Evolutionary conservation across 2,888 invertebrate species (phyloP).

Genomic region (Ephialtes manifestator): DNA sequence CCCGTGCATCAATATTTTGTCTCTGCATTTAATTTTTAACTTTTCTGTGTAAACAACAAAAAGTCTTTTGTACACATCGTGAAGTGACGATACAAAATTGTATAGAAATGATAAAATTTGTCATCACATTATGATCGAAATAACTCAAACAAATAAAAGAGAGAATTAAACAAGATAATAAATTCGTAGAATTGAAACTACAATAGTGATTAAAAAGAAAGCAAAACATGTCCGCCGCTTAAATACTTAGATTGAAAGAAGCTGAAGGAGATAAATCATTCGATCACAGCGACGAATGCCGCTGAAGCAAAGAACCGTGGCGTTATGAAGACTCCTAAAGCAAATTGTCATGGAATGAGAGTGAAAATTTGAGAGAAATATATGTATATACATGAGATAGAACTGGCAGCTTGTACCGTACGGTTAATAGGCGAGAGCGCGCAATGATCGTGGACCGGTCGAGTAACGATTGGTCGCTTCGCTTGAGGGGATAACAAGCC

Average conservation of each 20-base stretch:
- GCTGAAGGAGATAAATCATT: not conserved
- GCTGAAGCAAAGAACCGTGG: constrained; percentile 2
- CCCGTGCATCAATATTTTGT: not conserved
- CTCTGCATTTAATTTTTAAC: too few species aligned
- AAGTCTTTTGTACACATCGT: too few species aligned
- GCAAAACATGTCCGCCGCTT: not conserved
- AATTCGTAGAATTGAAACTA: not conserved
- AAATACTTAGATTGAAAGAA: not conserved
- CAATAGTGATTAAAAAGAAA: not conserved
- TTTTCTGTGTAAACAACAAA: too few species aligned
- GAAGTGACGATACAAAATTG: too few species aligned
- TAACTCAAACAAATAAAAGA: too few species aligned
- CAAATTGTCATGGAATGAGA: not conserved
- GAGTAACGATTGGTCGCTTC: constrained; percentile 78
- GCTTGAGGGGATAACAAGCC: constrained; percentile 82
- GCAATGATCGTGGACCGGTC: constrained; percentile 78
- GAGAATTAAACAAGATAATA: too few species aligned
- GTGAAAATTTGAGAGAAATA: constrained; percentile 28
- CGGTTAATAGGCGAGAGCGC: constrained; percentile 62
- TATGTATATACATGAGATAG: not conserved
- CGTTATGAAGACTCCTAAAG: constrained; percentile 3
- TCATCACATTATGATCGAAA: too few species aligned
- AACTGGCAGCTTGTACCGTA: constrained; percentile 27
- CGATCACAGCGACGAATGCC: not conserved
- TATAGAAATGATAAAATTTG: too few species aligned